These are phyloP conservation scores for Drosophila novamexicana DNA, from an alignment of 1,140 invertebrate species.

Conservation along the genomic window DNA sequence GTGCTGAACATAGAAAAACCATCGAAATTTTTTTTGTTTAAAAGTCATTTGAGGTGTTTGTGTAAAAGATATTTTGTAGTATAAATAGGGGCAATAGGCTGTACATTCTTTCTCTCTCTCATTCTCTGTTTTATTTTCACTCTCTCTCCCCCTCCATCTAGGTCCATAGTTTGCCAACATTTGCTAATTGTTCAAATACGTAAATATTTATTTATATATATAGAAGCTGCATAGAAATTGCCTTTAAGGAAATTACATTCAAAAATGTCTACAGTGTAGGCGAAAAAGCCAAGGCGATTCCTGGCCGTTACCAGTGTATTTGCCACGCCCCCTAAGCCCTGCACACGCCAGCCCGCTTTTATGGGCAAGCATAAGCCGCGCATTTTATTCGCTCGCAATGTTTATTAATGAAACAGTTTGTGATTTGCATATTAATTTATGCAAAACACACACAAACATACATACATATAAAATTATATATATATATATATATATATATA, in stretches of 20 bases:
- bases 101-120: too few relatives aligned
- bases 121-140: background rate
- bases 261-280: conserved; percentile 31
- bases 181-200: conserved; percentile 51
- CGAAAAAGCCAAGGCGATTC: conserved; percentile 34
- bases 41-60: too few relatives aligned
- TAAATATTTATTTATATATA: conserved; percentile 36
- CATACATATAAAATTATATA: conserved; percentile 37
- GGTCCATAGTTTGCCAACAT: background rate
- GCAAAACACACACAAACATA: conserved; percentile 71
- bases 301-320: conserved; percentile 22
- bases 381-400: conserved; percentile 74
- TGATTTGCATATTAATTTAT: conserved; percentile 83
- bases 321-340: background rate
- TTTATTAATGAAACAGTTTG: conserved; percentile 83
- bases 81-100: too few relatives aligned
- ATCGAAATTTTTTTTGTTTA: too few relatives aligned
- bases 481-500: conserved; percentile 9
- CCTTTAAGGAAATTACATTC: conserved; percentile 64
- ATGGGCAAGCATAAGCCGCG: conserved; percentile 71
- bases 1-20: too few relatives aligned
- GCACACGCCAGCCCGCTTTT: conserved; percentile 43
- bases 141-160: too few relatives aligned
- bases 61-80: too few relatives aligned
- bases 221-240: conserved; percentile 44